phyloP scores from a whole-genome alignment of 2,797 vertebrate genomes.

The Strix occidentalis region DNA sequence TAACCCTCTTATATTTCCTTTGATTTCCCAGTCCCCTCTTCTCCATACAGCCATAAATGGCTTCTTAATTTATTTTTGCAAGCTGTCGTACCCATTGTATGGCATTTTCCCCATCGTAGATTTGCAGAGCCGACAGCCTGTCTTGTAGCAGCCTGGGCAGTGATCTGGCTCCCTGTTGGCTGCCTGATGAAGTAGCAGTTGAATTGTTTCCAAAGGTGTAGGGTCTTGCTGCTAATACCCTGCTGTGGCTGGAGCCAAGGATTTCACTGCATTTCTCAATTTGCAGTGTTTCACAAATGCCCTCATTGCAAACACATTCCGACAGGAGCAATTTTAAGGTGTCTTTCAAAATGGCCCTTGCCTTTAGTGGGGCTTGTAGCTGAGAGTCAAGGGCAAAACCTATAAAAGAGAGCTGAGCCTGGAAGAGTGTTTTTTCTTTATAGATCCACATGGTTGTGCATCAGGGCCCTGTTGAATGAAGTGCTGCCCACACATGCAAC shows the following conservation, averaged over 20 bases:
- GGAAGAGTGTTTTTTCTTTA: background rate
- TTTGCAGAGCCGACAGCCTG: background rate
- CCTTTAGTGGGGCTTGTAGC: background rate
- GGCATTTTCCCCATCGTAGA: background rate
- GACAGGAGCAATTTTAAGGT: background rate
- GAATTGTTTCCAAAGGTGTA: background rate
- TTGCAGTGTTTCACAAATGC: background rate
- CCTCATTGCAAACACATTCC: background rate
- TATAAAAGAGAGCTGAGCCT: background rate
- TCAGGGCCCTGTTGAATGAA: background rate
- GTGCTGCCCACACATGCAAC: background rate
- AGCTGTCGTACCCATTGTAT: background rate
- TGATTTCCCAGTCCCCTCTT: background rate
- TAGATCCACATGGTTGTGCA: background rate
- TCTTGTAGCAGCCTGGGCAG: background rate
- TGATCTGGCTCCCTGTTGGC: background rate
- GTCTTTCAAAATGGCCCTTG: background rate
- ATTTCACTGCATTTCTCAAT: background rate
- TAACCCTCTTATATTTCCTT: background rate
- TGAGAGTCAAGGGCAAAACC: background rate
- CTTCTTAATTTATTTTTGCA: constrained; percentile 14
- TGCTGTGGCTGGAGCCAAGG: background rate
- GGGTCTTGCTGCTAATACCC: background rate
- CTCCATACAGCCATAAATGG: background rate
- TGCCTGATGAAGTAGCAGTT: background rate